phyloP scores from a whole-genome alignment of 2,797 vertebrate species.

The Rallus crepitans region DNA sequence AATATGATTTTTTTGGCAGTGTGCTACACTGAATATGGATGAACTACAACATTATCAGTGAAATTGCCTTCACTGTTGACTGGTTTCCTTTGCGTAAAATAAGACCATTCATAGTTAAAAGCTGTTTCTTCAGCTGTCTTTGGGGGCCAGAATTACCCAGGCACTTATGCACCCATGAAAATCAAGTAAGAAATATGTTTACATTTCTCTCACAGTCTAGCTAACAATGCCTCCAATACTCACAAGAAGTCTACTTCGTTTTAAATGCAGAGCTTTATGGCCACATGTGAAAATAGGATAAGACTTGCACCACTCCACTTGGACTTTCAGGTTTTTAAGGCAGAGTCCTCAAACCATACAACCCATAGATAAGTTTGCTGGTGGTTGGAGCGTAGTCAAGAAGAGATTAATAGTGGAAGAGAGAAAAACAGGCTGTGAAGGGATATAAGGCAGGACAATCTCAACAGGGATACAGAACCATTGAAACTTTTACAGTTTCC shows the following conservation, averaged over 20 bases:
- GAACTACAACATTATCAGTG: neutral
- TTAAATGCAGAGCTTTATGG: neutral
- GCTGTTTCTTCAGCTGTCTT: neutral
- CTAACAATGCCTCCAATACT: neutral
- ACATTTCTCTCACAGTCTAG: neutral
- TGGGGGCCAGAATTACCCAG: neutral
- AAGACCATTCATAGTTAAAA: neutral
- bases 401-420: neutral
- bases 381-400: neutral
- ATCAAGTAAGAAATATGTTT: neutral
- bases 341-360: neutral
- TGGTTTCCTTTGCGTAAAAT: neutral
- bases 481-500: neutral
- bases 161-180: neutral
- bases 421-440: neutral
- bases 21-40: neutral
- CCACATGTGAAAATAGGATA: neutral
- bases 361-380: neutral
- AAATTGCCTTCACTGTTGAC: neutral
- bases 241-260: neutral
- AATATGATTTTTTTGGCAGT: neutral
- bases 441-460: neutral
- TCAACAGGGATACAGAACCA: neutral
- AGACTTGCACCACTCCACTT: neutral
- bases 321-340: neutral